Percentiles rank a stretch among this genome's conserved stretches.
phyloP scores from a whole-genome alignment of 2,113 vertebrate genomes.

The Elaphurus davidianus region DNA sequence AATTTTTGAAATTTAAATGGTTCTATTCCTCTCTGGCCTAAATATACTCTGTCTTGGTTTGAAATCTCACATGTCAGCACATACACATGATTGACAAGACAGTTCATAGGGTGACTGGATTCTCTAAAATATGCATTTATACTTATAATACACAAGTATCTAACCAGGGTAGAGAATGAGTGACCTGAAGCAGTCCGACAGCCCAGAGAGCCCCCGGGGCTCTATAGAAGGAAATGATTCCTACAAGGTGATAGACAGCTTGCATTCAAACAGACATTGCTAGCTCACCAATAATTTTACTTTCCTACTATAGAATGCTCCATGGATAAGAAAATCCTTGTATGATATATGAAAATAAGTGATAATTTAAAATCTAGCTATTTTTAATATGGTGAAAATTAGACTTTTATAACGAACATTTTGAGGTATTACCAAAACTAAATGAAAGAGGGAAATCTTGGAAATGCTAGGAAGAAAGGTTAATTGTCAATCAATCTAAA shows the following conservation, averaged over 20 bases:
- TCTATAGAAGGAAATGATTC: not conserved
- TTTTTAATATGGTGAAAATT: not conserved
- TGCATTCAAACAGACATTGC: not conserved
- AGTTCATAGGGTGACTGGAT: not conserved
- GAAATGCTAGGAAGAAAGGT: not conserved
- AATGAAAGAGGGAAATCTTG: not conserved
- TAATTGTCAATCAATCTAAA: not conserved
- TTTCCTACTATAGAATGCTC: not conserved
- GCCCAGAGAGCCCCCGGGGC: not conserved
- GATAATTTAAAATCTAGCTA: not conserved
- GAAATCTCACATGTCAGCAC: not conserved
- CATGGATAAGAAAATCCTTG: not conserved
- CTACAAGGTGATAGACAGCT: not conserved
- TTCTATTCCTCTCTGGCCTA: not conserved
- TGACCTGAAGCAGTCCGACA: not conserved
- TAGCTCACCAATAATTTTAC: not conserved
- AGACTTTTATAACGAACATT: not conserved
- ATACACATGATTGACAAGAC: not conserved
- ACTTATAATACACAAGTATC: not conserved
- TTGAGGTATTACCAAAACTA: not conserved
- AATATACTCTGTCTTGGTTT: not conserved
- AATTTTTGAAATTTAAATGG: not conserved
- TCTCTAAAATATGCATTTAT: not conserved
- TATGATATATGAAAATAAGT: not conserved
- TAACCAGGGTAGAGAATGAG: not conserved